Conservation (phyloP, 2,888 invertebrate genomes). For the Drosophila heteroneura region DNA sequence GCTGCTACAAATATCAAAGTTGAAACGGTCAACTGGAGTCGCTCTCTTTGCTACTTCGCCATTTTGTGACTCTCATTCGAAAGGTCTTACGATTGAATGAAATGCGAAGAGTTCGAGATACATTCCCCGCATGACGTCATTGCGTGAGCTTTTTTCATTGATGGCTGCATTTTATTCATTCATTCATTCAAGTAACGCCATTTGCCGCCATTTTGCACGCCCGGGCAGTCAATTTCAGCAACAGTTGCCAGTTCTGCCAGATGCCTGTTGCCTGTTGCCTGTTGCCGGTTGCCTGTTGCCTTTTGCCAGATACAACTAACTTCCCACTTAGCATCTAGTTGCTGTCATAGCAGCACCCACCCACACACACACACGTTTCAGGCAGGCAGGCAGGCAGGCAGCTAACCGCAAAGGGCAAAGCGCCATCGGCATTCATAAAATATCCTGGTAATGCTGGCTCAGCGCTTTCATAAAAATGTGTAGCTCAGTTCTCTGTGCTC, state of each 20-base stretch:
- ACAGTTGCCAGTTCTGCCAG: constrained; percentile 46
- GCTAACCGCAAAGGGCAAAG: constrained; percentile 73
- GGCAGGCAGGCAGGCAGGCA: constrained; percentile 13
- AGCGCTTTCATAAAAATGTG: not conserved
- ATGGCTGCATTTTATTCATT: constrained; percentile 53
- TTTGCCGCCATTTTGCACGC: constrained; percentile 53
- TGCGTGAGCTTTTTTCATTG: constrained; percentile 68
- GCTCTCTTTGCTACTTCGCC: constrained; percentile 6
- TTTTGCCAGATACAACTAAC: constrained; percentile 11
- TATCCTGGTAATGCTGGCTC: constrained; percentile 7
- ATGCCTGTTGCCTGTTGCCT: not conserved
- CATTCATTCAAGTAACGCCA: constrained; percentile 22
- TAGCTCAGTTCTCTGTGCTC: not conserved
- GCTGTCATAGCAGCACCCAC: constrained; percentile 48
- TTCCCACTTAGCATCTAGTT: not conserved
- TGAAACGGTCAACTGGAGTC: constrained; percentile 30
- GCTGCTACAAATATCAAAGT: constrained; percentile 54
- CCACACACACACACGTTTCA: constrained; percentile 50
- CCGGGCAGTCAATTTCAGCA: constrained; percentile 21
- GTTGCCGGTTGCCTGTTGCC: constrained; percentile 28
- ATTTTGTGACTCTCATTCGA: constrained; percentile 10
- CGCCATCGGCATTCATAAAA: constrained; percentile 22
- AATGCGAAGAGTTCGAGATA: constrained; percentile 4
- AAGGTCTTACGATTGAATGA: constrained; percentile 23
- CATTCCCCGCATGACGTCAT: constrained; percentile 42